These are phyloP conservation scores for Anguilla obscura DNA, from an alignment of 2,797 vertebrate genomes.

Conservation along the genomic window DNA sequence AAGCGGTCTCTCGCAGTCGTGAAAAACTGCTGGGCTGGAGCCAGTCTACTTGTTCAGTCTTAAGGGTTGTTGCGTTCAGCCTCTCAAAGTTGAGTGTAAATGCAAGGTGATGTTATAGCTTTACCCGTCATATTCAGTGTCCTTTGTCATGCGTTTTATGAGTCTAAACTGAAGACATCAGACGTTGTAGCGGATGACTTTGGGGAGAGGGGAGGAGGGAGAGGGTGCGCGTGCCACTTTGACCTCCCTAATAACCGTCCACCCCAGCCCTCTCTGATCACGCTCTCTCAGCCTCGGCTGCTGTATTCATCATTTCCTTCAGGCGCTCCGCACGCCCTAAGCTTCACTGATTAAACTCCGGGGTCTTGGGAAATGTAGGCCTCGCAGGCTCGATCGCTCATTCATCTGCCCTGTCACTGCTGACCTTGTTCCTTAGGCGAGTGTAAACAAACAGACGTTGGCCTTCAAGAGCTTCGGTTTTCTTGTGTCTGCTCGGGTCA, in stretches of 20 bases:
- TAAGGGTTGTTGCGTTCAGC: background rate
- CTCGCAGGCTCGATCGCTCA: background rate
- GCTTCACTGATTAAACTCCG: constrained; percentile 70
- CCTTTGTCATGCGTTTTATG: no score
- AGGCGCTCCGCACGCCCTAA: constrained; percentile 66
- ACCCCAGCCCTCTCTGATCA: background rate
- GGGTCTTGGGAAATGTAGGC: background rate
- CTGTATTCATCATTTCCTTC: constrained; percentile 75
- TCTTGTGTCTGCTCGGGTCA: background rate
- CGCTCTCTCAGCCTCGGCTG: constrained; percentile 51
- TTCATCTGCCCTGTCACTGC: background rate
- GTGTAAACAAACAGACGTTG: background rate
- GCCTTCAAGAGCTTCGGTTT: background rate
- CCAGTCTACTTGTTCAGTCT: background rate
- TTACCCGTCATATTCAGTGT: no score
- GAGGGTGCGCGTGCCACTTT: background rate
- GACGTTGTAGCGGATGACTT: no score
- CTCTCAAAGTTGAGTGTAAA: background rate
- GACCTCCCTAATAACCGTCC: constrained; percentile 7
- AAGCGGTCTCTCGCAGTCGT: constrained; percentile 5
- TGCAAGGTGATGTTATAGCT: background rate
- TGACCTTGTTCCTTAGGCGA: background rate
- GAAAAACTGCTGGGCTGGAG: background rate
- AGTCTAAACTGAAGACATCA: no score
- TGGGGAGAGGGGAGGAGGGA: background rate